These are phyloP conservation scores for Zaprionus inermis DNA, from an alignment of 1,140 invertebrate species.

Conservation along the genomic window DNA sequence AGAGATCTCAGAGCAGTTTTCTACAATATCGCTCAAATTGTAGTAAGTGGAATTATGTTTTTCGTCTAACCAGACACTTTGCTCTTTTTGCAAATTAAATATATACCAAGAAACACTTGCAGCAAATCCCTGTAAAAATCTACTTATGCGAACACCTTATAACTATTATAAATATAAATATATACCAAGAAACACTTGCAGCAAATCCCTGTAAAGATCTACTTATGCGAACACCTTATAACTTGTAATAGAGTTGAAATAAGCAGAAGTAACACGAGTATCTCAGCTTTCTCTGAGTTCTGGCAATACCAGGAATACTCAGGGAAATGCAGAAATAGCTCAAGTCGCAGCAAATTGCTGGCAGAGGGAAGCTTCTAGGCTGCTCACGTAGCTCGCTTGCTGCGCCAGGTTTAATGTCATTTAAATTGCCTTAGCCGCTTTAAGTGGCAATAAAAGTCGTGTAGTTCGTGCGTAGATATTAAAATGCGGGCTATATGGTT, in stretches of 20 bases:
- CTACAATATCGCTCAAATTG: background rate
- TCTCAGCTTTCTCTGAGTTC: too few relatives aligned
- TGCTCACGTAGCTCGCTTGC: conserved; percentile 30
- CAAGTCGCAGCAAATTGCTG: conserved; percentile 19
- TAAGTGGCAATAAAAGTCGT: conserved; percentile 50
- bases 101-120: background rate
- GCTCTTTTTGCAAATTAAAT: background rate
- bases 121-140: too few relatives aligned
- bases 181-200: background rate
- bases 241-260: background rate
- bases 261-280: too few relatives aligned
- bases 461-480: conserved; percentile 46
- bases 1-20: background rate
- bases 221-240: background rate
- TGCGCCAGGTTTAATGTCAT: conserved; percentile 29
- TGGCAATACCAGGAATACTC: background rate
- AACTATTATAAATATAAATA: too few relatives aligned
- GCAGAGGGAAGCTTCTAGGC: conserved; percentile 5
- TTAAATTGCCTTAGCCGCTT: conserved; percentile 38
- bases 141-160: too few relatives aligned
- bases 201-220: too few relatives aligned
- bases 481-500: background rate
- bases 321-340: conserved; percentile 9
- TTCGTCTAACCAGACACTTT: background rate
- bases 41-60: too few relatives aligned